phyloP scores from a whole-genome alignment of 2,113 vertebrate genomes.

The Diphyllodes magnificus region DNA sequence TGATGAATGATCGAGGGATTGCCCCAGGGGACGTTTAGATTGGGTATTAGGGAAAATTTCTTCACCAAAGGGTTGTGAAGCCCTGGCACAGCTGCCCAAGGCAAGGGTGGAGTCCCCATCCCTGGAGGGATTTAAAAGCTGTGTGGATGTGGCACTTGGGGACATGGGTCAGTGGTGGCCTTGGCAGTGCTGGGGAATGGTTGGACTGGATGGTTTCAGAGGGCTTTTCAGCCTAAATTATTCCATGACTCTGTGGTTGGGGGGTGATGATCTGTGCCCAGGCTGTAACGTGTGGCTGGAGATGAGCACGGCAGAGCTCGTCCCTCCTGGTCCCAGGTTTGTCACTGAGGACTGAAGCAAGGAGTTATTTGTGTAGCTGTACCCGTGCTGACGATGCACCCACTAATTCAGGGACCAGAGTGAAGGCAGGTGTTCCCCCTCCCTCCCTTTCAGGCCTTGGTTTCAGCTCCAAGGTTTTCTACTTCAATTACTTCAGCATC shows the following conservation, averaged over 20 bases:
- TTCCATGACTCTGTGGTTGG: background rate
- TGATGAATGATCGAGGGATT: background rate
- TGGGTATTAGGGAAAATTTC: background rate
- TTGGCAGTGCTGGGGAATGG: background rate
- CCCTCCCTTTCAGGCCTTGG: background rate
- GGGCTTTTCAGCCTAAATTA: background rate
- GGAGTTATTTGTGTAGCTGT: background rate
- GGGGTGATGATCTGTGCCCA: background rate
- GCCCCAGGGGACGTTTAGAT: background rate
- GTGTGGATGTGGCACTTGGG: background rate
- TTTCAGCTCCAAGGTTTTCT: background rate
- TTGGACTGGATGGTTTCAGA: background rate
- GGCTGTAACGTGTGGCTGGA: fast-evolving
- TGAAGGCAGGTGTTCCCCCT: fast-evolving
- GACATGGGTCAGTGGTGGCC: background rate
- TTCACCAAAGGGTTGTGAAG: background rate
- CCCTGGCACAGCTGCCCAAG: background rate
- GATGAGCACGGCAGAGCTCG: fast-evolving
- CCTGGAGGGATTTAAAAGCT: background rate
- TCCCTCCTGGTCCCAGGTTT: background rate
- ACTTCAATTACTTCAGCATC: background rate
- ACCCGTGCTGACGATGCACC: background rate
- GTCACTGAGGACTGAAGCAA: background rate
- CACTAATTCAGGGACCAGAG: background rate
- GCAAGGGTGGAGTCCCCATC: background rate